phyloP scores from a whole-genome alignment of 2,797 vertebrate genomes.

The Australoheros facetus region DNA sequence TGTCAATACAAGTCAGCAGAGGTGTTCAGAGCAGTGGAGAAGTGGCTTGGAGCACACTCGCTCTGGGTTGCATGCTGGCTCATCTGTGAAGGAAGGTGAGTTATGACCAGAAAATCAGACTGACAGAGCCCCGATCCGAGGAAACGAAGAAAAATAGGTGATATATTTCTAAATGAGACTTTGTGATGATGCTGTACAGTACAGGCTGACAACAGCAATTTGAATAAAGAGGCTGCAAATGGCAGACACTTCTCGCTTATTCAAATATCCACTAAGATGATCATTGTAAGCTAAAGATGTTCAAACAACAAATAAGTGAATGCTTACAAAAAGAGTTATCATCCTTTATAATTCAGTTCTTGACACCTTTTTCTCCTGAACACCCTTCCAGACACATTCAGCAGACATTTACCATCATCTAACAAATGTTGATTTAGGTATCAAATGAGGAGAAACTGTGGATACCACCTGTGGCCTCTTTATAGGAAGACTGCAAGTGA shows the following conservation, averaged over 20 bases:
- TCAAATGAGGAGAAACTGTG: conserved; percentile 28
- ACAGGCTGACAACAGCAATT: conserved; percentile 86
- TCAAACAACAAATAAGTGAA: conserved; percentile 54
- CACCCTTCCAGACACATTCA: background rate
- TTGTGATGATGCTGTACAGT: conserved; percentile 78
- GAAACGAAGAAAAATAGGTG: conserved; percentile 82
- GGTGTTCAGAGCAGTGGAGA: conserved; percentile 73
- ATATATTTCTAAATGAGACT: conserved; percentile 81
- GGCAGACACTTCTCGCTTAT: conserved; percentile 64
- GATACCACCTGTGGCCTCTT: conserved; percentile 63
- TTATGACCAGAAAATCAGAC: conserved; percentile 83
- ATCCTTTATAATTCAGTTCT: conserved; percentile 1
- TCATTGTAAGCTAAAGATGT: conserved; percentile 84
- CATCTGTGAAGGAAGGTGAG: conserved; percentile 83
- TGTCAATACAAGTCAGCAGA: conserved; percentile 89
- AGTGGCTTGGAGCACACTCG: conserved; percentile 31
- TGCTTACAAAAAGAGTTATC: background rate
- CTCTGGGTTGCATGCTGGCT: conserved; percentile 72
- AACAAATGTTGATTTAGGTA: conserved; percentile 46
- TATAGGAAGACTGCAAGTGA: background rate
- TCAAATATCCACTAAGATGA: conserved; percentile 86
- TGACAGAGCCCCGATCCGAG: conserved; percentile 83
- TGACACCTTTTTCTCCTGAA: background rate
- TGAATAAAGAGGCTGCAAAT: conserved; percentile 90
- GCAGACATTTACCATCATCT: conserved; percentile 24